Evolutionary conservation across 2,113 vertebrate species (phyloP), one percentile per base, ranked within the genome.

Genomic region (Microtus ochrogaster): DNA sequence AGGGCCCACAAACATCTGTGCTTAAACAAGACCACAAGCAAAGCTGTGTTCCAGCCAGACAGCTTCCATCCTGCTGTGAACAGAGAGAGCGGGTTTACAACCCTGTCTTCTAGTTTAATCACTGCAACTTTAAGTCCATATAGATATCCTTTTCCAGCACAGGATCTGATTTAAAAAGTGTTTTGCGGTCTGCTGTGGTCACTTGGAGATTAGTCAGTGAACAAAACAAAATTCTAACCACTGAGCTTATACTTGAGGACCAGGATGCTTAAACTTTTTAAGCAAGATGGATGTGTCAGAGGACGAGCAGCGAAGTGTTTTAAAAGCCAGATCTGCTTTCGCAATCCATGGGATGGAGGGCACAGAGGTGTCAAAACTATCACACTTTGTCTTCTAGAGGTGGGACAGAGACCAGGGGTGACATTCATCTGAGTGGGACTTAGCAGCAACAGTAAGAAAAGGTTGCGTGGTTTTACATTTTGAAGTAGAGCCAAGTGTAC

Each of bases 401-500:
- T 28, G 44, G 44, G 84, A 11, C 1, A 36, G 33, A 88, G 63
- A 65, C 19, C 19, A 68, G 61, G 1, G 87, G 28, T 68, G n/a
- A 52, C 8, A 61, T 52, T 66, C 68, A 76, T 39, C 65, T n/a
- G 33, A 24, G 14, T 74, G 68, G 82, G 39, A 77, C 61, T 72
- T 47, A 36, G 68, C 28, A n/a, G 26, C 36, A 14, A 65, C 4
- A 14, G 24, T 49, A 52, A 92, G 89, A 89, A 93, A 77, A 41
- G 28, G 58, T 73, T 81, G 91, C 73, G 28, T 92, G 89, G 33
- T 90, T 83, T 92, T 88, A 70, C 52, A 78, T 76, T 95, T 85
- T 92, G 89, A 95, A 73, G 88, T 55, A 70, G 2, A 88, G 44
- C 55, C 26, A 44, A 8, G 41, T 74, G 61, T 10, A 83, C 79